phyloP scores from a whole-genome alignment of 1,140 invertebrate genomes.

The Drosophila trapezifrons region DNA sequence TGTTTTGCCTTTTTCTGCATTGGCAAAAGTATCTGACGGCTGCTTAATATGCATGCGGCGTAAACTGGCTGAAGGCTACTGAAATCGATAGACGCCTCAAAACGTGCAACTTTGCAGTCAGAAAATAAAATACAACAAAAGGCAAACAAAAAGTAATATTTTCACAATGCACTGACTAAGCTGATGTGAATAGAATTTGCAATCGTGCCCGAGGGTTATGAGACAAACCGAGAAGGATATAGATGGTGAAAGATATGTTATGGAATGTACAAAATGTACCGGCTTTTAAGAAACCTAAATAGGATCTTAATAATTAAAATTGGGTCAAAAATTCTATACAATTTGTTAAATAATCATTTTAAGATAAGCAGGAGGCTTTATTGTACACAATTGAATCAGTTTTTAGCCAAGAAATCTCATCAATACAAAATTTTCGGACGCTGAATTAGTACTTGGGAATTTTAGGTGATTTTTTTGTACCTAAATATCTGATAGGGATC shows the following conservation, averaged over 20 bases:
- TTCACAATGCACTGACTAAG: conserved; percentile 59
- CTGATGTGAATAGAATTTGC: conserved; percentile 60
- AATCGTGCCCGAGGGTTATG: conserved; percentile 38
- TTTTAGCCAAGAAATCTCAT: no score
- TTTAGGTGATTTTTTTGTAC: fast-evolving
- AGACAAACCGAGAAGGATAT: conserved; percentile 13
- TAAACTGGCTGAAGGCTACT: conserved; percentile 75
- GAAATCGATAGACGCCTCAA: conserved; percentile 65
- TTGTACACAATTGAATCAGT: no score
- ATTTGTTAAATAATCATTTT: no score
- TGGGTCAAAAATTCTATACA: background rate
- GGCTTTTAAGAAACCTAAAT: background rate
- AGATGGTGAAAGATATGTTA: conserved; percentile 8
- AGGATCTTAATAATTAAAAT: background rate
- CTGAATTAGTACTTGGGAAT: background rate
- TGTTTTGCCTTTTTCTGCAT: conserved; percentile 28
- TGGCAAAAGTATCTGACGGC: conserved; percentile 21
- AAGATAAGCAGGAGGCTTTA: no score
- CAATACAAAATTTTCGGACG: no score
- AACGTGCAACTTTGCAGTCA: conserved; percentile 13
- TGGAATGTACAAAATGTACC: conserved; percentile 20
- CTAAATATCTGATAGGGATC: background rate
- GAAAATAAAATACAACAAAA: conserved; percentile 22
- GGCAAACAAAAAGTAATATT: conserved; percentile 44
- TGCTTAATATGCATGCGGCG: conserved; percentile 67